Base-by-base conservation (phyloP, 2,797 vertebrate genomes). In the Limosa lapponica region DNA sequence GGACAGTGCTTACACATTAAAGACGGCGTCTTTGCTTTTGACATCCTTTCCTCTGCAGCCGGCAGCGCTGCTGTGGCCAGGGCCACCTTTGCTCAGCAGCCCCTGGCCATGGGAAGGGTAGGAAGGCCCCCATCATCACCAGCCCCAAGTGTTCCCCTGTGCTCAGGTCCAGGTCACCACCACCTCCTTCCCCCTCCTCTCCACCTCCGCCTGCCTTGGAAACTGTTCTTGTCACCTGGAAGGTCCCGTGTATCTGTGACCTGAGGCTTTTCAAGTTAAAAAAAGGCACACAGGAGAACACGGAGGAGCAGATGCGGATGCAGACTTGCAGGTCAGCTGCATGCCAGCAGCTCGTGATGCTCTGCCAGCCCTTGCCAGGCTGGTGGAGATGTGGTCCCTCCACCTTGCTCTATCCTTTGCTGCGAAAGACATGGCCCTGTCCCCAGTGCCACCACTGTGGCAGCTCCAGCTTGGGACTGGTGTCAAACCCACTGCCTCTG, bases 221-320 rank as follows among this genome's bases (percentile, higher is more conserved):
- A 80, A 48, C 55, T 32, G 18, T 39, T 57, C 48, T 64, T n/a
- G 41, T 71, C 69, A 59, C 30, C 52, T 39, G 37, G 37, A 57
- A 77, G 37, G 55, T 11, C 8, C 0, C 7, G 1, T 32, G 0
- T 57, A 82, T 25, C 46, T 92, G 43, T n/a, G 66, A 22, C 39
- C 43, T 8, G 67, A 72, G 30, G 64, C 28, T 62, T 83, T 77
- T 51, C 77, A 80, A 92, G 39, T 43, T 1, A 6, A 34, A 83
- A 28, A 74, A 55, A 39, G 4, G n/a, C 25, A 32, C 0, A 0
- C 1, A 12, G 46, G 32, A 77, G 65, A 36, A 32, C 0, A 0
- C 16, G 66, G 55, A 78, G 41, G 67, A 62, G 54, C 3, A 1
- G 57, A 27, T 4, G 6, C 27, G 70, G 54, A 43, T 15, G 19